Percentiles rank a stretch among this genome's conserved stretches.
Evolutionary conservation across 2,113 vertebrate species (phyloP).

Genomic region (Anseranas semipalmata): DNA sequence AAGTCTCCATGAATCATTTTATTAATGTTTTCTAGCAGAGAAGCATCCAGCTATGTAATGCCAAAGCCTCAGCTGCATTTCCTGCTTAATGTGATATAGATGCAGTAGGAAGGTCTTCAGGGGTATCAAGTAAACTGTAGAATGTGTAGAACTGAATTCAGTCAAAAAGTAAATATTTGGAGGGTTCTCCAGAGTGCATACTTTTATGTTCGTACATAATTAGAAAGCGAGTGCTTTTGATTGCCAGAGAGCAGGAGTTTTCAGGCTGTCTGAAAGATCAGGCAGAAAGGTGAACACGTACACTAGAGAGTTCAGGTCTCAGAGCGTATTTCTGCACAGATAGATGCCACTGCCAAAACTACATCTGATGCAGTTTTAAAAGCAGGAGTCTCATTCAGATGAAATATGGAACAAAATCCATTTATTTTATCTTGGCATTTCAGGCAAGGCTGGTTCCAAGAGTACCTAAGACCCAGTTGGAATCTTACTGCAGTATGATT

Average conservation of each 20-base stretch:
- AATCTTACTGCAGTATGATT: not conserved
- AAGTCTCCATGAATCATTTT: not conserved
- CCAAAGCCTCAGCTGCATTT: not conserved
- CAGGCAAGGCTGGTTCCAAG: not conserved
- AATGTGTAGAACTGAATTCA: not conserved
- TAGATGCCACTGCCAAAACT: not conserved
- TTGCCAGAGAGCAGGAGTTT: not conserved
- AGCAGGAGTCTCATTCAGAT: not conserved
- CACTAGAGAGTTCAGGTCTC: not conserved
- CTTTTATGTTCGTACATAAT: not conserved
- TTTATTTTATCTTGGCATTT: not conserved
- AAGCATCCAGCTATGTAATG: not conserved
- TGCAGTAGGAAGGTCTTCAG: not conserved
- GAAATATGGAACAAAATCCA: not conserved
- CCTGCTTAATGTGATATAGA: not conserved
- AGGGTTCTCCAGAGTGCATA: not conserved
- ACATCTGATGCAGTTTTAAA: not conserved
- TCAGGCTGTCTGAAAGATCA: not conserved
- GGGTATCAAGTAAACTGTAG: not conserved
- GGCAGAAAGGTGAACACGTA: rapidly evolving
- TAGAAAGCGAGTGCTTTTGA: not conserved
- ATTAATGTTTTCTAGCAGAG: not conserved
- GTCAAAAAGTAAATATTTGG: not conserved
- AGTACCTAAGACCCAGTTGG: not conserved
- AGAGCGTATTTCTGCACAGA: rapidly evolving